phyloP scores from a whole-genome alignment of 2,888 invertebrate species.

The Chesias legatella region DNA sequence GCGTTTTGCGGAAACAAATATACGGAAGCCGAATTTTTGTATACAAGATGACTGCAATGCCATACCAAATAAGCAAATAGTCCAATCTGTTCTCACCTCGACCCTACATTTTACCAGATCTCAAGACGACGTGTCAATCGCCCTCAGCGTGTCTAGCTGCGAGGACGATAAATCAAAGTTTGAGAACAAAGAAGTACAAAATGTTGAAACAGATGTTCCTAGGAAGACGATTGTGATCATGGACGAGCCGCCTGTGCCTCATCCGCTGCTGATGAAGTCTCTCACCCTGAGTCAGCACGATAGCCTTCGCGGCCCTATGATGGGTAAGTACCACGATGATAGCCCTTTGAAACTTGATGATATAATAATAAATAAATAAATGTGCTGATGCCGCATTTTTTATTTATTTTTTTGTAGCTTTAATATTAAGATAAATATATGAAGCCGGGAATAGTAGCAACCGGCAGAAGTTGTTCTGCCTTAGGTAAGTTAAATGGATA shows the following conservation, averaged over 20 bases:
- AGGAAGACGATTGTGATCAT: constrained; percentile 65
- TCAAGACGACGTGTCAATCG: constrained; percentile 74
- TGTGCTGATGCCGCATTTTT: too few relatives aligned
- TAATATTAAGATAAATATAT: too few relatives aligned
- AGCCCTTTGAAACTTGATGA: not conserved
- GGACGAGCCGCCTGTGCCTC: constrained; percentile 67
- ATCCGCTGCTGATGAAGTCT: constrained; percentile 74
- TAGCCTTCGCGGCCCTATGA: constrained; percentile 65
- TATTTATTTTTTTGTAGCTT: too few relatives aligned
- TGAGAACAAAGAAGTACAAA: constrained; percentile 48
- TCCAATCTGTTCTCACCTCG: too few relatives aligned
- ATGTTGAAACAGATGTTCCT: constrained; percentile 49
- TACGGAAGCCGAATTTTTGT: too few relatives aligned
- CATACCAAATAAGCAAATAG: too few relatives aligned
- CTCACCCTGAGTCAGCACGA: constrained; percentile 70
- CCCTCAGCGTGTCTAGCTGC: constrained; percentile 73
- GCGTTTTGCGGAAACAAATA: too few relatives aligned
- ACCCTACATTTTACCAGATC: constrained; percentile 50
- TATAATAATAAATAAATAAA: too few relatives aligned
- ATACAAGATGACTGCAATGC: too few relatives aligned
- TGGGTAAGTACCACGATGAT: constrained; percentile 50
- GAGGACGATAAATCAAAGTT: constrained; percentile 73
- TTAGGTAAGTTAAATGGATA: too few relatives aligned
- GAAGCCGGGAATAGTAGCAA: too few relatives aligned
- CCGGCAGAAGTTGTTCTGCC: too few relatives aligned